phyloP scores from a whole-genome alignment of 2,797 vertebrate genomes.

The Emydoidea blandingii region DNA sequence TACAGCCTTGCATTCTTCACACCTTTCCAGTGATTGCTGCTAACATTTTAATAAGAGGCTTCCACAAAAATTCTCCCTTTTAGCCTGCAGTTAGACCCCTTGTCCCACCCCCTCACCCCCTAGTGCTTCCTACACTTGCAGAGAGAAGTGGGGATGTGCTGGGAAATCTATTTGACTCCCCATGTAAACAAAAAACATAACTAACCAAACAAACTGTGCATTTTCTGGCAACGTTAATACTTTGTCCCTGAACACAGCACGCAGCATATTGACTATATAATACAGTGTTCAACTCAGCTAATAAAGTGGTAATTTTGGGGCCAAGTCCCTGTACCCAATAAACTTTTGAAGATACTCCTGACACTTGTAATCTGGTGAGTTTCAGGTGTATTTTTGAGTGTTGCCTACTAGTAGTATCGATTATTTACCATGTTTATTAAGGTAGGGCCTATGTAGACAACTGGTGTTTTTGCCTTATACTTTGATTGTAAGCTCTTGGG shows the following conservation, averaged over 20 bases:
- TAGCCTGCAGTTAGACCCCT: neutral
- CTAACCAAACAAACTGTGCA: neutral
- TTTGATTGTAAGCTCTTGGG: neutral
- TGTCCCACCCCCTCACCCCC: neutral
- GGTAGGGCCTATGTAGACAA: neutral
- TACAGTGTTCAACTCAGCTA: neutral
- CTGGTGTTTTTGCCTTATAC: neutral
- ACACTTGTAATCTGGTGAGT: neutral
- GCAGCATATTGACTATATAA: neutral
- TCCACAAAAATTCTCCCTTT: neutral
- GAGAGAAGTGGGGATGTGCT: neutral
- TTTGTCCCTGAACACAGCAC: neutral
- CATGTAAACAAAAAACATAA: neutral
- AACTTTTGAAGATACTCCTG: neutral
- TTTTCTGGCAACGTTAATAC: neutral
- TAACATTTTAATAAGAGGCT: neutral
- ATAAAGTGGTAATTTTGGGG: neutral
- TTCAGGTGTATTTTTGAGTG: neutral
- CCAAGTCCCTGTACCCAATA: neutral
- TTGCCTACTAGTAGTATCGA: neutral
- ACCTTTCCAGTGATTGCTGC: neutral
- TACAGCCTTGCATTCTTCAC: neutral
- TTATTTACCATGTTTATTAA: neutral
- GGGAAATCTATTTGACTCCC: neutral
- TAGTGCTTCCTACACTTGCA: neutral